These are phyloP conservation scores for Drosophila leonis DNA, from an alignment of 2,888 invertebrate species.

Conservation along the genomic window DNA sequence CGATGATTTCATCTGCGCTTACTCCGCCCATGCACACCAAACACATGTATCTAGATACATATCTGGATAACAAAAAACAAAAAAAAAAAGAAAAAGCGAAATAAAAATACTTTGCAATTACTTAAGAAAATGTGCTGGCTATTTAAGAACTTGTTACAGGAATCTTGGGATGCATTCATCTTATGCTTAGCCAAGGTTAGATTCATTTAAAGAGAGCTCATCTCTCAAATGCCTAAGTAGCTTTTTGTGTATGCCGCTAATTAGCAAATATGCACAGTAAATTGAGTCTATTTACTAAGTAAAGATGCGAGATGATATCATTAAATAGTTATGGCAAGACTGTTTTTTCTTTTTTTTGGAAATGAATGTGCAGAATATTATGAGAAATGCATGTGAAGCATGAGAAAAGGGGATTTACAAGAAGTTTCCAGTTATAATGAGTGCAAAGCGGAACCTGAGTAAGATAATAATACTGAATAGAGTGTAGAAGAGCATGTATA, in stretches of 20 bases:
- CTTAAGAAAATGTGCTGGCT: conserved; percentile 18
- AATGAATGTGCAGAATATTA: conserved; percentile 1
- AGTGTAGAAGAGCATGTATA: neutral
- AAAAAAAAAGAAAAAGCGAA: conserved; percentile 1
- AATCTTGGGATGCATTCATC: conserved; percentile 40
- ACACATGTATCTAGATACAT: conserved; percentile 32
- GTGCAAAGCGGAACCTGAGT: conserved; percentile 3
- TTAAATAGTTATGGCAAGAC: conserved; percentile 20
- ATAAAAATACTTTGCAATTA: conserved; percentile 43
- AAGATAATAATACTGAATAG: conserved; percentile 22
- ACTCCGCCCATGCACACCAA: conserved; percentile 56
- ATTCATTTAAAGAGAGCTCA: conserved; percentile 59
- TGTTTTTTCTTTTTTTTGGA: neutral
- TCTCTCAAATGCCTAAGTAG: conserved; percentile 34
- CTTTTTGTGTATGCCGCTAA: conserved; percentile 51
- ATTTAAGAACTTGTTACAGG: conserved; percentile 27
- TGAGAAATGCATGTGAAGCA: conserved; percentile 22
- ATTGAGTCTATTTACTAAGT: conserved; percentile 52
- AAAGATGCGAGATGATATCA: conserved; percentile 66
- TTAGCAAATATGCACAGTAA: conserved; percentile 67
- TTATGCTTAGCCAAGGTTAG: conserved; percentile 59
- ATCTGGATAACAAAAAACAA: conserved; percentile 36
- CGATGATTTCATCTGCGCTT: conserved; percentile 77
- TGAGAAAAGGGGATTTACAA: conserved; percentile 16
- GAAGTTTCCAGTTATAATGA: conserved; percentile 55